These are phyloP conservation scores for Phyllotreta striolata DNA, from an alignment of 2,888 invertebrate species.

Conservation along the genomic window DNA sequence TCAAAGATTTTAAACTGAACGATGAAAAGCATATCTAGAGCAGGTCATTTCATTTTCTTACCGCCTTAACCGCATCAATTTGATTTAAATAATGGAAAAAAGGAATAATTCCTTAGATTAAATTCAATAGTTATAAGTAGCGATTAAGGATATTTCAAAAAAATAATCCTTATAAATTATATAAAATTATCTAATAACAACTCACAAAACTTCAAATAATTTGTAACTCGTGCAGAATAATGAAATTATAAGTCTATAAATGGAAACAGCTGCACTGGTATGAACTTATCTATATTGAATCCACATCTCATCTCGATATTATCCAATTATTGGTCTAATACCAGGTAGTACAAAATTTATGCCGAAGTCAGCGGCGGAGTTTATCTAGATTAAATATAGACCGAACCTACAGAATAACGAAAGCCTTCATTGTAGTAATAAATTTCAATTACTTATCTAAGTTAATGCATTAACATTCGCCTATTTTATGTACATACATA, in stretches of 20 bases:
- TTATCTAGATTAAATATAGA: conserved; percentile 11
- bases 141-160: too few species aligned
- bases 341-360: conserved; percentile 18
- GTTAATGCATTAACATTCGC: too few species aligned
- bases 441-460: conserved; percentile 1
- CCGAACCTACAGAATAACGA: neutral
- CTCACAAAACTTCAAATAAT: too few species aligned
- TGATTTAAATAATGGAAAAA: conserved; percentile 11
- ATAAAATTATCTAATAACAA: too few species aligned
- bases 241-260: conserved; percentile 12
- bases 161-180: too few species aligned
- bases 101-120: neutral
- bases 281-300: conserved; percentile 21
- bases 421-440: conserved; percentile 1
- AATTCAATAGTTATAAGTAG: too few species aligned
- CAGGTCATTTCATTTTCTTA: conserved; percentile 1
- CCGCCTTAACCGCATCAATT: conserved; percentile 8
- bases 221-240: neutral
- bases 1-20: conserved; percentile 10
- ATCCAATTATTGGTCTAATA: conserved; percentile 21
- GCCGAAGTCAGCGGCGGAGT: conserved; percentile 14
- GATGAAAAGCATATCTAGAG: conserved; percentile 4
- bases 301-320: conserved; percentile 21
- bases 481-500: too few species aligned
- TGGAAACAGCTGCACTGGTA: conserved; percentile 1